A percentile compares a stretch with the other conserved stretches of the same genome.
These are phyloP conservation scores for Gonatopus flavifemur DNA, from an alignment of 1,140 invertebrate genomes.

Conservation along the genomic window DNA sequence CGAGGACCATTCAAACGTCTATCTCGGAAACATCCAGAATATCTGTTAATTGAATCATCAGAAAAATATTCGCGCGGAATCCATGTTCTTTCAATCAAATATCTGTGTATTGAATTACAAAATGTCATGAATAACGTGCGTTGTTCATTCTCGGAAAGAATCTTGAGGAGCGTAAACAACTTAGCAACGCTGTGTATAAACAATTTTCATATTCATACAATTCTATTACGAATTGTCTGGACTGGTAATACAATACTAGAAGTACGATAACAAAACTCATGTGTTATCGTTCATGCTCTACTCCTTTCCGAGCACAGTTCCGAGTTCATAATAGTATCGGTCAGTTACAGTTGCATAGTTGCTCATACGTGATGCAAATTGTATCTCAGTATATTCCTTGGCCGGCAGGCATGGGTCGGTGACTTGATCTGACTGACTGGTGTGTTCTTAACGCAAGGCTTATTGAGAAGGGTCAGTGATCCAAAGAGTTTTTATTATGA, in stretches of 20 bases:
- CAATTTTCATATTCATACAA: too few species aligned
- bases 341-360: conserved; percentile 12
- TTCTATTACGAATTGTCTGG: conserved; percentile 20
- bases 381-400: conserved; percentile 6
- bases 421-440: conserved; percentile 10
- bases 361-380: conserved; percentile 2
- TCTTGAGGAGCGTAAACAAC: too few species aligned
- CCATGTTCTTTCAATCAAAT: too few species aligned
- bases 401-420: too few species aligned
- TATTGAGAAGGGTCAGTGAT: conserved; percentile 37
- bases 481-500: conserved; percentile 1
- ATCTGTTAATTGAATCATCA: too few species aligned
- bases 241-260: conserved; percentile 30
- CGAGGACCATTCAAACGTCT: too few species aligned
- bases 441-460: conserved; percentile 14
- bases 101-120: too few species aligned
- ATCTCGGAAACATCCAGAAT: too few species aligned
- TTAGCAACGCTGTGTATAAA: too few species aligned
- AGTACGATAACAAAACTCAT: conserved; percentile 26
- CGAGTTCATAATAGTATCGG: conserved; percentile 7
- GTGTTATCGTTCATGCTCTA: conserved; percentile 27
- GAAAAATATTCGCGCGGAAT: too few species aligned
- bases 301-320: conserved; percentile 4
- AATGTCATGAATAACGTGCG: too few species aligned
- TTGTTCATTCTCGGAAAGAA: too few species aligned